These are phyloP conservation scores for Tonatia bakeri DNA, from an alignment of 2,113 vertebrate genomes.

Conservation along the genomic window DNA sequence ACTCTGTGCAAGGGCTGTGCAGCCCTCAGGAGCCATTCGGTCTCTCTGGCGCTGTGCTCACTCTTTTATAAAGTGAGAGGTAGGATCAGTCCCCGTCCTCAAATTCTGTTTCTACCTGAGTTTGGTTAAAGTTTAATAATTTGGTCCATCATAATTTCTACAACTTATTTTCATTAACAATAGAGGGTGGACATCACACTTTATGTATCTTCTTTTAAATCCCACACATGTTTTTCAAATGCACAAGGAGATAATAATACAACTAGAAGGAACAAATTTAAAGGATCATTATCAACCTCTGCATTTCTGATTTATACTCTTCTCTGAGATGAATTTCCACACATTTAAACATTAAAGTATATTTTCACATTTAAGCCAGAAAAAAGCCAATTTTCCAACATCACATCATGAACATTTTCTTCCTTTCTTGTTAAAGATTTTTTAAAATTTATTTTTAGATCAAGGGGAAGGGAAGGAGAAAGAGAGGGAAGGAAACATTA, in stretches of 20 bases:
- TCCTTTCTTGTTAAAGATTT: no score
- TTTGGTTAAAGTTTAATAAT: not conserved
- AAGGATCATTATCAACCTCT: not conserved
- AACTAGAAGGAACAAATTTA: not conserved
- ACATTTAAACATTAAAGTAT: not conserved
- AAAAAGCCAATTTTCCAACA: not conserved
- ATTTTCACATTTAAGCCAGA: not conserved
- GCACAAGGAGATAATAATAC: not conserved
- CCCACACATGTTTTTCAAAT: not conserved
- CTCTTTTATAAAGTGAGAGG: not conserved
- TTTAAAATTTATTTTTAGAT: no score
- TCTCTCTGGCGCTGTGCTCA: not conserved
- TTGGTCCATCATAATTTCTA: not conserved
- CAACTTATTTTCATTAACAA: not conserved
- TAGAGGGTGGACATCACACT: not conserved
- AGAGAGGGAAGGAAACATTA: no score
- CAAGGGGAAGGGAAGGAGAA: no score
- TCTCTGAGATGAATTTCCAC: not conserved
- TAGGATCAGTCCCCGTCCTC: not conserved
- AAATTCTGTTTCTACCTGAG: not conserved
- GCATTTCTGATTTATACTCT: not conserved
- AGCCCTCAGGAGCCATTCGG: not conserved
- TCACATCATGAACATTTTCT: not conserved
- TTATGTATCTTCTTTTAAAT: not conserved
- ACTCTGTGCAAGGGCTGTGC: fast-evolving